Evolutionary conservation across 2,888 invertebrate genomes (phyloP), one percentile per base, ranked within the genome.

Genomic region (Eurois occulta): DNA sequence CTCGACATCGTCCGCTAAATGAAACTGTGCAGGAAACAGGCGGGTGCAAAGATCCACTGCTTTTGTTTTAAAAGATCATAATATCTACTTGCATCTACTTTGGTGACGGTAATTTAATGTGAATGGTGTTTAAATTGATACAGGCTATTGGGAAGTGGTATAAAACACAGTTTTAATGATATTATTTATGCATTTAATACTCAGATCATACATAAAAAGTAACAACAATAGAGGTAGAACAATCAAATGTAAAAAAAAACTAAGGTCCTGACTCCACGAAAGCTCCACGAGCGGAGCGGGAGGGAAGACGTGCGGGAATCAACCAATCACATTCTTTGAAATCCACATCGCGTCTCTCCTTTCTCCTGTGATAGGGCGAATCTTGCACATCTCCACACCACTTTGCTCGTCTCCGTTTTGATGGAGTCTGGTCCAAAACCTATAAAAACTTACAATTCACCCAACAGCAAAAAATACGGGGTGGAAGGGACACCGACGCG

Each of bases 171-270:
- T 32, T 55, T 76, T 28, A 43, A 6, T 60, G 5, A 66, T 43
- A 35, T 62, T 2, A 35, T 2, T 0, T 32, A 43, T 28, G 13
- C 28, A 5, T 77, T 77, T 77, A 77, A 43, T 76, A 77, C 16
- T 43, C 35, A 77, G 43, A 28, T 66, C 24, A 13, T 46, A 21
- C 48, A 75, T 28, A 41, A 64, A 48, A 43, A 75, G 21, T 46
- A 38, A 72, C 6, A 71, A 28, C 21, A 52, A 64, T 62, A n/a
- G 21, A 43, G n/a, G 24, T 41, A n/a, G 48, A 46, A 46, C 6
- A 46, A 35, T 35, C 21, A 62, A 5, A 60, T 0, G 1, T 32
- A 60, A 32, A 32, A 32, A 8, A 10, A 10, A 32, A 4, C 10
- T 60, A 58, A 60, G 21, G 1, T 4, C 32, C 8, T 16, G 32